Conservation (phyloP, 2,113 vertebrate species). For the Raja brachyura region DNA sequence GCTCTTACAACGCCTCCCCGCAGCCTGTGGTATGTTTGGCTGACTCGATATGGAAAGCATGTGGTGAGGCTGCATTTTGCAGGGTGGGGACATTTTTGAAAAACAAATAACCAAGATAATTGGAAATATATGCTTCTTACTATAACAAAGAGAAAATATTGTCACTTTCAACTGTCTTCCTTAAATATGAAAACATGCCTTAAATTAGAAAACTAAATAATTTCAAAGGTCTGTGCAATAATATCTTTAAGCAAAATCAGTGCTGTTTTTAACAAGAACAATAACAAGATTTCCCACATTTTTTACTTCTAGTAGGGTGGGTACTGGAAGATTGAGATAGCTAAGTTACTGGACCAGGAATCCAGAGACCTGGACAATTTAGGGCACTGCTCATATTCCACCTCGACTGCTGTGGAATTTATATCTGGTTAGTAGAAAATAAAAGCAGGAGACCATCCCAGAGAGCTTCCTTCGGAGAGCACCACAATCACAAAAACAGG, state of each 20-base stretch:
- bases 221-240: neutral
- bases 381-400: too few relatives aligned
- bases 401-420: too few relatives aligned
- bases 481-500: too few relatives aligned
- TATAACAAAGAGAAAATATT: neutral
- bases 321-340: too few relatives aligned
- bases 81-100: neutral
- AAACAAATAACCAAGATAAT: neutral
- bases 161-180: neutral
- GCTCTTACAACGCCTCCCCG: too few relatives aligned
- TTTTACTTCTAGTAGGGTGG: neutral
- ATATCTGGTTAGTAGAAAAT: too few relatives aligned
- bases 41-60: conserved; percentile 13
- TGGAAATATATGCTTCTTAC: neutral
- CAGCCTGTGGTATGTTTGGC: neutral
- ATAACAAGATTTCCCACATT: neutral
- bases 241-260: neutral
- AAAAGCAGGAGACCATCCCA: too few relatives aligned
- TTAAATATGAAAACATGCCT: neutral
- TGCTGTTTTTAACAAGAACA: neutral
- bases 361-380: too few relatives aligned
- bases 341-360: too few relatives aligned
- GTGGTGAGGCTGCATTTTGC: neutral
- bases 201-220: neutral
- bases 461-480: too few relatives aligned